A percentile compares a stretch with the other conserved stretches of the same genome.
Conservation (phyloP, 1,140 invertebrate species). For the Drosophila nigromelanica region DNA sequence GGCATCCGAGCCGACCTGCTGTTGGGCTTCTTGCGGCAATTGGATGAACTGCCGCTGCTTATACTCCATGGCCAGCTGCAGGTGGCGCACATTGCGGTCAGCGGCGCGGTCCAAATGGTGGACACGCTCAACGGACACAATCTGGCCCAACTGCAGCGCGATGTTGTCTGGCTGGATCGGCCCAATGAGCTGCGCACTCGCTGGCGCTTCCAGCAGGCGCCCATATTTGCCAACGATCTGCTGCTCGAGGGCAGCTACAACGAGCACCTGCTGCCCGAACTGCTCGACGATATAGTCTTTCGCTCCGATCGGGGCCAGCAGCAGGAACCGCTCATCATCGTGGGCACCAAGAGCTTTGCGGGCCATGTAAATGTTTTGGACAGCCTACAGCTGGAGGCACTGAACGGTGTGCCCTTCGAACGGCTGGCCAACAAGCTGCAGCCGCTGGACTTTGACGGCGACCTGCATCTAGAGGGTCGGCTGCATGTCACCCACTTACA, state of each 20-base stretch:
- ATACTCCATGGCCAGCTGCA: constrained; percentile 72
- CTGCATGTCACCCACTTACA: constrained; percentile 47
- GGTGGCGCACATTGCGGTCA: constrained; percentile 61
- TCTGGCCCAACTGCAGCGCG: constrained; percentile 56
- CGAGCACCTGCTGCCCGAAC: constrained; percentile 51
- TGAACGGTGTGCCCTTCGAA: constrained; percentile 66
- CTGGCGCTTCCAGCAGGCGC: constrained; percentile 47
- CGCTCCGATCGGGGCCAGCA: constrained; percentile 24
- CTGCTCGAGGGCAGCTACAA: constrained; percentile 62
- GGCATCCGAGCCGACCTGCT: constrained; percentile 48
- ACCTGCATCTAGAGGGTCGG: constrained; percentile 48
- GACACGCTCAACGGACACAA: constrained; percentile 43
- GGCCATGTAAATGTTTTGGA: constrained; percentile 24
- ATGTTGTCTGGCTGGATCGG: constrained; percentile 71
- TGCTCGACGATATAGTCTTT: constrained; percentile 66
- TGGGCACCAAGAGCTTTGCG: constrained; percentile 67
- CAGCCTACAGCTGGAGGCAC: constrained; percentile 39
- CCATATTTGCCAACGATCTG: constrained; percentile 50
- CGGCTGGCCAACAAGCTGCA: constrained; percentile 52
- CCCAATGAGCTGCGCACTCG: constrained; percentile 61
- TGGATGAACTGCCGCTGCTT: constrained; percentile 71
- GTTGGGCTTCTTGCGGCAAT: constrained; percentile 57
- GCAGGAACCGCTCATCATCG: constrained; percentile 31
- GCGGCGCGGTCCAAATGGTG: constrained; percentile 51
- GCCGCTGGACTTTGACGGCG: constrained; percentile 39